A percentile compares a stretch with the other conserved stretches of the same genome.
These are phyloP conservation scores for Felis chaus DNA, from an alignment of 2,113 vertebrate species.

Conservation along the genomic window DNA sequence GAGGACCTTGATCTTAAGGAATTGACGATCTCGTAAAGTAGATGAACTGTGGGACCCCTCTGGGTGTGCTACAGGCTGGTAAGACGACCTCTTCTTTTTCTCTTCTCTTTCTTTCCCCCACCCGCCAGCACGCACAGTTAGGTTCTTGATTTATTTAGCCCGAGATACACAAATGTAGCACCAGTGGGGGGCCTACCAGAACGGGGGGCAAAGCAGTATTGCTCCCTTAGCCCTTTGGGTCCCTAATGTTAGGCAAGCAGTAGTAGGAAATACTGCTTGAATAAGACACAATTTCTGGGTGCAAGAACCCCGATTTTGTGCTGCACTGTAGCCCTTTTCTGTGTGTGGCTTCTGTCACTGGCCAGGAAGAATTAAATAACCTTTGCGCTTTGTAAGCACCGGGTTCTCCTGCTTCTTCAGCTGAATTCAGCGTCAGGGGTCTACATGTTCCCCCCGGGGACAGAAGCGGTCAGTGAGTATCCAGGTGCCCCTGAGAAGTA, in stretches of 20 bases:
- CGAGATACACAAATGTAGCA: background rate
- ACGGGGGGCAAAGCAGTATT: background rate
- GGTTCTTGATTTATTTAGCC: background rate
- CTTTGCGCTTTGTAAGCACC: background rate
- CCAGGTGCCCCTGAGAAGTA: background rate
- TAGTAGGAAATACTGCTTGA: background rate
- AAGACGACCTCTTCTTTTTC: background rate
- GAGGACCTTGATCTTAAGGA: background rate
- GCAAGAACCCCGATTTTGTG: constrained; percentile 24
- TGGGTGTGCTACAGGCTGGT: background rate
- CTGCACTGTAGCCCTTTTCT: background rate
- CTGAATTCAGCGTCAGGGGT: background rate
- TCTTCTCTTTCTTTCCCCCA: background rate
- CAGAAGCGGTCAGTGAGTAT: background rate
- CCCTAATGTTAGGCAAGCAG: background rate
- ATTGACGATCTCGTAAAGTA: background rate
- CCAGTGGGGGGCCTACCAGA: background rate
- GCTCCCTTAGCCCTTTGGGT: background rate
- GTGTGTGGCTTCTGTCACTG: background rate
- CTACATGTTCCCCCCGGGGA: background rate
- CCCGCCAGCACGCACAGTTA: background rate
- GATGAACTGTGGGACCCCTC: background rate
- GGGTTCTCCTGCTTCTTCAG: background rate
- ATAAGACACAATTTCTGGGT: background rate
- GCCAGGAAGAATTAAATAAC: background rate